Percentiles rank a stretch among this genome's conserved stretches.
phyloP scores from a whole-genome alignment of 2,888 invertebrate genomes.

The Lasioglossum oenotherae region DNA sequence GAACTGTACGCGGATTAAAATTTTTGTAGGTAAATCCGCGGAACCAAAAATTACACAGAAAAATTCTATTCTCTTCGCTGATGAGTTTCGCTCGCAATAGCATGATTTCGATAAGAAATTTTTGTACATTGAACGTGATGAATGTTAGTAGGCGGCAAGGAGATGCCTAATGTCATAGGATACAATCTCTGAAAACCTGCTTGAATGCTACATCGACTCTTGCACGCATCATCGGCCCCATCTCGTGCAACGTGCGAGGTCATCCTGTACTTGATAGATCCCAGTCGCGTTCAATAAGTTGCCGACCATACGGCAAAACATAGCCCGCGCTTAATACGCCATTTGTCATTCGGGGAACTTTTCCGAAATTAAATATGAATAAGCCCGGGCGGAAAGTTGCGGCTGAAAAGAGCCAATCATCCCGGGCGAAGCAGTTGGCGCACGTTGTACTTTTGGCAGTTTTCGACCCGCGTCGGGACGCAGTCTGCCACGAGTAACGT shows the following conservation, averaged over 20 bases:
- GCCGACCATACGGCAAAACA: not conserved
- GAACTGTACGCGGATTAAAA: not conserved
- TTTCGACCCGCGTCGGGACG: constrained; percentile 45
- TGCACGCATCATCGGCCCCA: not conserved
- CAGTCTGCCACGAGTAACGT: constrained; percentile 51
- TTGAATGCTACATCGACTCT: too few species aligned
- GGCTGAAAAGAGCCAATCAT: constrained; percentile 40
- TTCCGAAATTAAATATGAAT: not conserved
- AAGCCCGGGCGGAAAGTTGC: constrained; percentile 27
- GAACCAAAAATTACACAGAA: not conserved
- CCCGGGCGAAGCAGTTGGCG: constrained; percentile 10
- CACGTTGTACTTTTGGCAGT: constrained; percentile 58
- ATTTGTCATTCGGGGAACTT: not conserved
- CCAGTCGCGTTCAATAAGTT: not conserved
- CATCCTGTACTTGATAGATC: not conserved
- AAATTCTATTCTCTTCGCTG: not conserved
- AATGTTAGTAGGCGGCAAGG: not conserved
- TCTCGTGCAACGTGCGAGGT: not conserved
- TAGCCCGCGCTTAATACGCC: not conserved
- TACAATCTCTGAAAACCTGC: not conserved
- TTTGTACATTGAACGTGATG: not conserved
- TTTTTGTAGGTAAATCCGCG: not conserved
- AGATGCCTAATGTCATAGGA: not conserved
- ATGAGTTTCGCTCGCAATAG: not conserved
- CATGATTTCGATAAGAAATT: not conserved